phyloP scores from a whole-genome alignment of 1,140 invertebrate genomes.

The Atopsyche davidsoni region DNA sequence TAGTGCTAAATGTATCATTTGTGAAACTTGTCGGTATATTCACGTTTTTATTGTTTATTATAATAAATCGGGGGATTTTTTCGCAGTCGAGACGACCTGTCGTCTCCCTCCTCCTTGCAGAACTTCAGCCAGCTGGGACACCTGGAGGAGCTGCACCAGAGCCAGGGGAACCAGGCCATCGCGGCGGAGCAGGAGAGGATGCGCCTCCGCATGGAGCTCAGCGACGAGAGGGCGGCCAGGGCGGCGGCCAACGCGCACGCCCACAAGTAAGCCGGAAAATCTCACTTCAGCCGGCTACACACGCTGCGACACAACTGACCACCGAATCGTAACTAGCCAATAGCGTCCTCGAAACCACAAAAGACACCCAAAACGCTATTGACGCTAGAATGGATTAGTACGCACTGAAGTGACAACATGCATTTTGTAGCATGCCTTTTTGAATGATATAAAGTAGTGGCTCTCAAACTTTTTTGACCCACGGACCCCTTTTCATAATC shows the following conservation, averaged over 20 bases:
- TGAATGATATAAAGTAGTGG: too few species aligned
- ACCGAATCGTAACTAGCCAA: too few species aligned
- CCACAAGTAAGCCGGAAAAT: constrained; percentile 39
- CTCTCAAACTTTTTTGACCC: too few species aligned
- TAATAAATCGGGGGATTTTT: background rate
- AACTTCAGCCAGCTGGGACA: background rate
- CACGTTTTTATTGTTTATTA: background rate
- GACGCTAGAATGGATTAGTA: too few species aligned
- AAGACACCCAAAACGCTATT: too few species aligned
- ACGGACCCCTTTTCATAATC: too few species aligned
- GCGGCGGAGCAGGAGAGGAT: constrained; percentile 35
- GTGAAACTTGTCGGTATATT: too few species aligned
- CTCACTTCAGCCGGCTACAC: background rate
- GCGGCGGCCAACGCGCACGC: constrained; percentile 41
- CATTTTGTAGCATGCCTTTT: too few species aligned
- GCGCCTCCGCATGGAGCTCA: constrained; percentile 41
- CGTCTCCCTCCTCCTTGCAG: constrained; percentile 13
- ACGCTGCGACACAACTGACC: background rate
- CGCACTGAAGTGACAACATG: too few species aligned
- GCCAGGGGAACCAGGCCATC: background rate
- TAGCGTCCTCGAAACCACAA: too few species aligned
- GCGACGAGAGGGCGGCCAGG: constrained; percentile 38
- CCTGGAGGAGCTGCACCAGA: background rate
- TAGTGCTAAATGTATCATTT: background rate
- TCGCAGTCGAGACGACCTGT: constrained; percentile 21